Percentiles rank a stretch among this genome's conserved stretches.
phyloP scores from a whole-genome alignment of 1,140 invertebrate species.

The Caenorhabditis tropicalis region DNA sequence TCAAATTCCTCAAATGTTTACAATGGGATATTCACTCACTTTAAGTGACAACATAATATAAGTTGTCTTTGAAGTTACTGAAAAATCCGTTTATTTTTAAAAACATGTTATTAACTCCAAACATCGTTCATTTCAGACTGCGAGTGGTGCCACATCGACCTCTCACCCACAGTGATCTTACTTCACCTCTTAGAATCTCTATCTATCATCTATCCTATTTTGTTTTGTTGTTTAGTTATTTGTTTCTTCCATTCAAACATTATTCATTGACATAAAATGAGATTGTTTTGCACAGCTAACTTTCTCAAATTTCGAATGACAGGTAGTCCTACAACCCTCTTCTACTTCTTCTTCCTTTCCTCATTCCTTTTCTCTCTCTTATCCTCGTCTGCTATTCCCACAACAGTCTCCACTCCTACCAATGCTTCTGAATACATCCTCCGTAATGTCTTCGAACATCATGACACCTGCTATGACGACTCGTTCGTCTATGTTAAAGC shows the following conservation, averaged over 20 bases:
- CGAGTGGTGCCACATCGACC: neutral
- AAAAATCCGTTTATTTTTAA: too few relatives aligned
- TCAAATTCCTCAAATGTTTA: slow-evolving; percentile 34
- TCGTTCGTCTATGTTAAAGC: slow-evolving; percentile 1
- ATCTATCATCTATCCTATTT: neutral
- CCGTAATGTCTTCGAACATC: neutral
- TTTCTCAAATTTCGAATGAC: neutral
- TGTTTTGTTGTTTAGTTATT: neutral
- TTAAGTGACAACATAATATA: neutral
- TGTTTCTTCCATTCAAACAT: neutral
- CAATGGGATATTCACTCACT: neutral
- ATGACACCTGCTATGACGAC: neutral
- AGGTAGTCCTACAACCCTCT: neutral
- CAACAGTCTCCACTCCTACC: too few relatives aligned
- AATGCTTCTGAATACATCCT: neutral
- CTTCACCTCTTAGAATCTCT: neutral
- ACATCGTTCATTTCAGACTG: too few relatives aligned
- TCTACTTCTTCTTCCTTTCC: neutral
- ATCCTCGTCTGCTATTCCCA: neutral
- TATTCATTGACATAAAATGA: slow-evolving; percentile 25
- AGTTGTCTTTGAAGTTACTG: too few relatives aligned
- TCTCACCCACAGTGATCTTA: slow-evolving; percentile 2
- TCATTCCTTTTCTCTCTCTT: neutral
- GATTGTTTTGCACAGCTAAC: neutral
- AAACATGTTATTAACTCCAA: too few relatives aligned